A percentile compares a stretch with the other conserved stretches of the same genome.
phyloP scores from a whole-genome alignment of 1,140 invertebrate species.

The Camponotus vicinus region DNA sequence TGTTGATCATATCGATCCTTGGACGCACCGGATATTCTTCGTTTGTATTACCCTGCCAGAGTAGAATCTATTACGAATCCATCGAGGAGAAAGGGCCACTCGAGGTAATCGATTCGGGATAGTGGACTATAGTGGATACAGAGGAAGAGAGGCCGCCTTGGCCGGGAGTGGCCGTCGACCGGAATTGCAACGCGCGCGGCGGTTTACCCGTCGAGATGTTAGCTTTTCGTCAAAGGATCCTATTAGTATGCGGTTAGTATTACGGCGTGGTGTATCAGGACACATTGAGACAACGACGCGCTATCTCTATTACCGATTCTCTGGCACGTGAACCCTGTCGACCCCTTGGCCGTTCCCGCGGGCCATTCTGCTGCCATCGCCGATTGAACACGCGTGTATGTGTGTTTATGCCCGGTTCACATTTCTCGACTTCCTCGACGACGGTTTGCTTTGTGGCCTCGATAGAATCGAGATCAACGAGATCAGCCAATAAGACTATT shows the following conservation, averaged over 20 bases:
- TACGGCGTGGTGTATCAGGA: conserved; percentile 67
- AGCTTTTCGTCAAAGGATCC: conserved; percentile 82
- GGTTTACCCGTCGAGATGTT: conserved; percentile 78
- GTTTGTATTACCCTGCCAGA: conserved; percentile 54
- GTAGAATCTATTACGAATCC: conserved; percentile 68
- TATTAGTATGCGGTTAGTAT: conserved; percentile 82
- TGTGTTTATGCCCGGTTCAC: conserved; percentile 3
- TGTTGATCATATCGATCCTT: no score
- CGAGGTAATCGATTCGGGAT: conserved; percentile 72
- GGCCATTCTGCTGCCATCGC: not conserved
- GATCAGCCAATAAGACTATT: conserved; percentile 69
- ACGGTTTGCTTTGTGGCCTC: conserved; percentile 54
- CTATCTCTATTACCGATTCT: conserved; percentile 69
- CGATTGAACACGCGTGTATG: not conserved
- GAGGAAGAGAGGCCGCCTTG: conserved; percentile 27
- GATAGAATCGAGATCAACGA: conserved; percentile 49
- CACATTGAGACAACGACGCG: conserved; percentile 46
- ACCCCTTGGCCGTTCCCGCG: not conserved
- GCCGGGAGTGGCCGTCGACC: conserved; percentile 28
- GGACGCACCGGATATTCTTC: conserved; percentile 38
- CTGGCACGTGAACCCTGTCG: conserved; percentile 59
- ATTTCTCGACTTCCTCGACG: conserved; percentile 44
- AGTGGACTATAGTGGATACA: conserved; percentile 13
- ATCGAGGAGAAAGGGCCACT: conserved; percentile 64
- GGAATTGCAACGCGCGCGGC: conserved; percentile 64